Conservation (phyloP, 2,113 vertebrate species). For the Acrocephalus arundinaceus region DNA sequence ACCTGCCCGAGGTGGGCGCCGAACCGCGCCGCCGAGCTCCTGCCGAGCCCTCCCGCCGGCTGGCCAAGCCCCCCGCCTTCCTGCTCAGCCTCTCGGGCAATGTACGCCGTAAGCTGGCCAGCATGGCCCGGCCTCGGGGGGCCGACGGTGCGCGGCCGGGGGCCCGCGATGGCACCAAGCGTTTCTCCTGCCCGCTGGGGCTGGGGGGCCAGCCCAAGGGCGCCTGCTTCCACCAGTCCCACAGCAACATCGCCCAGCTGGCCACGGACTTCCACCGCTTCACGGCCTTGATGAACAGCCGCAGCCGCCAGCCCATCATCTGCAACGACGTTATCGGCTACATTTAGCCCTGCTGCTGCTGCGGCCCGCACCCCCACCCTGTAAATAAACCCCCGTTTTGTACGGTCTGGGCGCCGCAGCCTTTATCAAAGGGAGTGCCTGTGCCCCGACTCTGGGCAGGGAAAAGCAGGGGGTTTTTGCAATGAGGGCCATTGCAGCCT, state of each 20-base stretch:
- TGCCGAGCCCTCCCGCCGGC: slow-evolving; percentile 70
- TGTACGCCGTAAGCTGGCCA: slow-evolving; percentile 82
- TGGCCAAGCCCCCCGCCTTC: slow-evolving; percentile 87
- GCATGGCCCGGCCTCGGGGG: slow-evolving; percentile 76
- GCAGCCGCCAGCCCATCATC: slow-evolving; percentile 95
- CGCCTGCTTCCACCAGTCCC: slow-evolving; percentile 88
- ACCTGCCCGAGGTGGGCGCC: slow-evolving; percentile 85
- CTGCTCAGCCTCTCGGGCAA: slow-evolving; percentile 86
- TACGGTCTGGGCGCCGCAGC: not conserved
- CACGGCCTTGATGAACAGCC: slow-evolving; percentile 89
- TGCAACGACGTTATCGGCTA: slow-evolving; percentile 93
- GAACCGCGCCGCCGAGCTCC: slow-evolving; percentile 74
- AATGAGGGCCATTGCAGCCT: not conserved
- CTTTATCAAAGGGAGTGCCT: not conserved
- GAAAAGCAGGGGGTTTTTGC: not conserved
- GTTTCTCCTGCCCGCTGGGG: slow-evolving; percentile 88
- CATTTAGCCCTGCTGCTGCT: slow-evolving; percentile 68
- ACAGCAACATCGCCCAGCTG: slow-evolving; percentile 83
- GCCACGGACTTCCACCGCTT: slow-evolving; percentile 87
- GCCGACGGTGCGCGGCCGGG: slow-evolving; percentile 5
- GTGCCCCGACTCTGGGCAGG: rapidly evolving
- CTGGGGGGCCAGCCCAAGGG: slow-evolving; percentile 77
- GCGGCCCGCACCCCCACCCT: not conserved
- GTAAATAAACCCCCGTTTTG: slow-evolving; percentile 62
- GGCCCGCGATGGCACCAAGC: slow-evolving; percentile 72